A percentile compares a stretch with the other conserved stretches of the same genome.
Evolutionary conservation across 1,140 invertebrate genomes (phyloP).

Genomic region (Drosophila malerkotliana): DNA sequence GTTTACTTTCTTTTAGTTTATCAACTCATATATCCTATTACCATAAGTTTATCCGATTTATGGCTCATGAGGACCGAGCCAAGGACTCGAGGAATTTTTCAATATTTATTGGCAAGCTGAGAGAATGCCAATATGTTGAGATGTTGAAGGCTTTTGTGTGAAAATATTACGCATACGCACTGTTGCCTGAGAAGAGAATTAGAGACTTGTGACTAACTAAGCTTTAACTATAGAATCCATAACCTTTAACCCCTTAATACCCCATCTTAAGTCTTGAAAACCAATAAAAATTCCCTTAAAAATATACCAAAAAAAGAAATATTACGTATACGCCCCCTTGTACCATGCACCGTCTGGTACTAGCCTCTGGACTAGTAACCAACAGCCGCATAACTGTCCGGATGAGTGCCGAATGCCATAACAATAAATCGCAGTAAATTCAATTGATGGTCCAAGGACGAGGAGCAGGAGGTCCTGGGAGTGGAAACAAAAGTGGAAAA

Average conservation of each 20-base stretch:
- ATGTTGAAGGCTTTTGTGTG: too few relatives aligned
- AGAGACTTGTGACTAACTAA: too few relatives aligned
- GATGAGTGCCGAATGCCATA: slow-evolving; percentile 39
- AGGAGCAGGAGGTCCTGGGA: not conserved
- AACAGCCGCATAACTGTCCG: slow-evolving; percentile 41
- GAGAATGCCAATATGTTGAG: not conserved
- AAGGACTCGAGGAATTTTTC: not conserved
- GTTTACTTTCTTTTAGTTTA: too few relatives aligned
- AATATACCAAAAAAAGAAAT: too few relatives aligned
- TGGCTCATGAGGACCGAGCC: not conserved
- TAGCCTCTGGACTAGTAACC: not conserved
- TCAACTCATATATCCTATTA: not conserved
- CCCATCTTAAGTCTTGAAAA: too few relatives aligned
- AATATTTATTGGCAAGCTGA: too few relatives aligned
- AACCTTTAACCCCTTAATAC: too few relatives aligned
- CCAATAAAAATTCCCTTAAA: too few relatives aligned
- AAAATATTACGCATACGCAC: too few relatives aligned
- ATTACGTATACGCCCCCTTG: slow-evolving; percentile 28
- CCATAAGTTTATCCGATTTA: not conserved
- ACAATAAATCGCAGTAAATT: slow-evolving; percentile 53
- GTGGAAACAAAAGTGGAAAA: not conserved
- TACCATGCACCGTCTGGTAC: not conserved
- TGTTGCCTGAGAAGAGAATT: too few relatives aligned
- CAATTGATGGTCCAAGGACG: slow-evolving; percentile 35
- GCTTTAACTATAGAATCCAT: too few relatives aligned